These are phyloP conservation scores for Limonius californicus DNA, from an alignment of 1,140 invertebrate genomes.

Conservation along the genomic window DNA sequence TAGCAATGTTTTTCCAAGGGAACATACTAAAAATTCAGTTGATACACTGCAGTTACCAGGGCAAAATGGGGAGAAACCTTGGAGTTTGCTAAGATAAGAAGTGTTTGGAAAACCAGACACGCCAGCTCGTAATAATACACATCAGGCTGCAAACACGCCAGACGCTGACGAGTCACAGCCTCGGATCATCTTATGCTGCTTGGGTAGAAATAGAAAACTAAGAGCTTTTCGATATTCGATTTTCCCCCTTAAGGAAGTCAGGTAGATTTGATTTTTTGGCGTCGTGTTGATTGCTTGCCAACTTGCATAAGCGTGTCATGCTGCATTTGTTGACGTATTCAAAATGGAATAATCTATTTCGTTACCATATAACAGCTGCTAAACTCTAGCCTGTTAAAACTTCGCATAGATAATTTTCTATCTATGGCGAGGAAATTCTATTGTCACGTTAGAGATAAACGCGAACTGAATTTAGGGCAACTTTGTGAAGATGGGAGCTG, in stretches of 20 bases:
- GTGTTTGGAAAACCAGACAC: constrained; percentile 4
- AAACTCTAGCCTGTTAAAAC: no score
- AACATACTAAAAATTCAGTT: background rate
- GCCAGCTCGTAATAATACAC: constrained; percentile 13
- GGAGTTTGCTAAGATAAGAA: constrained; percentile 4
- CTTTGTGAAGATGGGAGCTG: no score
- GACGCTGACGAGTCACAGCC: constrained; percentile 6
- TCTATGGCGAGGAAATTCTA: no score
- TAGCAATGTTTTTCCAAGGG: background rate
- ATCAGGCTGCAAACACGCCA: constrained; percentile 6
- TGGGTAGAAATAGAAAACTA: constrained; percentile 9
- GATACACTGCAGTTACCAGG: background rate
- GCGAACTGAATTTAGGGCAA: no score
- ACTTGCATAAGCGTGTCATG: no score
- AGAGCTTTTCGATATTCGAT: constrained; percentile 7
- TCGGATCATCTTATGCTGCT: constrained; percentile 7
- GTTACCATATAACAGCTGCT: no score
- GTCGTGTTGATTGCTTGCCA: no score
- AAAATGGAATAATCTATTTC: no score
- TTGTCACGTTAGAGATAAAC: no score
- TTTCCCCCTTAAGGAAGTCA: background rate
- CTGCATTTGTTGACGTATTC: no score
- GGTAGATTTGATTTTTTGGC: no score
- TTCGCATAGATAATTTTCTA: no score
- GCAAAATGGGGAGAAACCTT: background rate